phyloP scores from a whole-genome alignment of 2,888 invertebrate genomes.

The Diadegma fenestrale region DNA sequence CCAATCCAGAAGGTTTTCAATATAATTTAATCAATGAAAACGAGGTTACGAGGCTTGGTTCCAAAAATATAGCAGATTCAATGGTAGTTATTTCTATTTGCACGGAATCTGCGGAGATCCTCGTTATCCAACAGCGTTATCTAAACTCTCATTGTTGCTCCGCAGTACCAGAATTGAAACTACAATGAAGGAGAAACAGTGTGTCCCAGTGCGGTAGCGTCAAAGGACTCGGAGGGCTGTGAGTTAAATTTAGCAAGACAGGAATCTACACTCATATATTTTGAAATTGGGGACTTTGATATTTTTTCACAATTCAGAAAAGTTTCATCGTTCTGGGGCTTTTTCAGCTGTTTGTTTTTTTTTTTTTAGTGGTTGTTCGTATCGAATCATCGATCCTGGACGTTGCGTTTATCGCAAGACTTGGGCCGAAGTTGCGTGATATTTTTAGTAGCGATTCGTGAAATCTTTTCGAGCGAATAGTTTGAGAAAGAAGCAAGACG shows the following conservation, averaged over 20 bases:
- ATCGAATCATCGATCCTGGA: conserved; percentile 15
- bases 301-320: background rate
- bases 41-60: background rate
- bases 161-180: background rate
- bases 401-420: conserved; percentile 10
- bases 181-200: background rate
- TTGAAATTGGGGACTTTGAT: background rate
- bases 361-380: background rate
- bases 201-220: background rate
- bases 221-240: background rate
- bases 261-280: background rate
- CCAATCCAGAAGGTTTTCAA: no score
- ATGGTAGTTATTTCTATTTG: background rate
- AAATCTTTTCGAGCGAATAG: conserved; percentile 23
- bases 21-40: background rate
- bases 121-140: background rate
- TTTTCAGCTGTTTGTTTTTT: background rate
- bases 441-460: conserved; percentile 23
- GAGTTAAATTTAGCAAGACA: background rate
- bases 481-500: conserved; percentile 42
- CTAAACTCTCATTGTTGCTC: background rate
- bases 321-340: no score
- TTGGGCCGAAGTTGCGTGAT: conserved; percentile 4
- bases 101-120: background rate
- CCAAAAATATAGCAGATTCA: background rate